A percentile compares a stretch with the other conserved stretches of the same genome.
Evolutionary conservation across 1,140 invertebrate species (phyloP).

Genomic region (honey bee (Apis mellifera)): Amel_HAv3.1 CM009931.2:25354001-25354500

Average conservation of each 20-base stretch:
- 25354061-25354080: too few relatives aligned
- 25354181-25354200: too few relatives aligned
- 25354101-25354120: too few relatives aligned
- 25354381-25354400: conserved; percentile 15
- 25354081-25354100: too few relatives aligned
- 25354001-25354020: neutral
- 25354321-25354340: neutral
- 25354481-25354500: conserved; percentile 75
- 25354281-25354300: conserved; percentile 29
- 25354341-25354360: too few relatives aligned
- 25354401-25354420: neutral
- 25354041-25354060: neutral
- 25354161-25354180: too few relatives aligned
- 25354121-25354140: too few relatives aligned
- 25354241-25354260: neutral
- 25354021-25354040: neutral
- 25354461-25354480: conserved; percentile 50
- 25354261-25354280: neutral
- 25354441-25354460: conserved; percentile 42
- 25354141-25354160: too few relatives aligned
- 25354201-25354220: too few relatives aligned
- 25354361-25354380: neutral
- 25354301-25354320: conserved; percentile 41
- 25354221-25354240: too few relatives aligned
- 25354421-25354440: conserved; percentile 16